Evolutionary conservation across 2,113 vertebrate species (phyloP), one percentile per base, ranked within the genome.

Genomic region (Lepus europaeus): DNA sequence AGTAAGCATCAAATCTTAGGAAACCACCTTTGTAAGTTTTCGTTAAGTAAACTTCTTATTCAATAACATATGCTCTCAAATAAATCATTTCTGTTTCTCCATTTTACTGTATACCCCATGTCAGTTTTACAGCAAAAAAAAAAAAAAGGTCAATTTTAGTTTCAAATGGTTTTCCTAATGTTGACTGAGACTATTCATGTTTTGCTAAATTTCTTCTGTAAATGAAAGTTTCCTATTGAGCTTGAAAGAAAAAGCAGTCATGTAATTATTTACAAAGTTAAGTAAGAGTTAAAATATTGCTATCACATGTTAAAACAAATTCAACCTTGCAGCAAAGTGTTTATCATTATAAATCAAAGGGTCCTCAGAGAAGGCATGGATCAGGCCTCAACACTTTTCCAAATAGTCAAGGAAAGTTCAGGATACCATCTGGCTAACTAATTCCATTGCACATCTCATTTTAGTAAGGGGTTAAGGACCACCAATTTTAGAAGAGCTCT

Each of bases 161-260:
- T 86, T 89, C 83, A 93, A 94, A 61, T 76, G 53, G 36, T 66
- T 91, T 95, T 95, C 90, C 84, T 69, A 69, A 90, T 72, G 64
- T 39, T 76, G 49, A 90, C 82, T 90, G 36, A 95, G 22, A 92
- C 16, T 23, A 22, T 82, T 33, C 91, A 91, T 95, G 19, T 95
- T 96, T 85, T 45, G 66, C 12, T 63, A 91, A n/a, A 70, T 76
- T 95, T 87, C 22, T 86, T 53, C 74, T 9, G 53, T 36, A 73
- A 89, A 70, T 82, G 53, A 78, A 80, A 89, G 39, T 81, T 95
- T 92, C 78, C 84, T 61, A 51, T 9, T 77, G n/a, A 93, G 33
- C 19, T 33, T 93, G 6, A 91, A 84, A 87, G 49, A 53, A 89
- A 95, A 94, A 19, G 68, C 59, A 2, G 27, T 68, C 61, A 94